These are phyloP conservation scores for Morinoia aosen DNA, from an alignment of 2,888 invertebrate genomes.

Conservation along the genomic window DNA sequence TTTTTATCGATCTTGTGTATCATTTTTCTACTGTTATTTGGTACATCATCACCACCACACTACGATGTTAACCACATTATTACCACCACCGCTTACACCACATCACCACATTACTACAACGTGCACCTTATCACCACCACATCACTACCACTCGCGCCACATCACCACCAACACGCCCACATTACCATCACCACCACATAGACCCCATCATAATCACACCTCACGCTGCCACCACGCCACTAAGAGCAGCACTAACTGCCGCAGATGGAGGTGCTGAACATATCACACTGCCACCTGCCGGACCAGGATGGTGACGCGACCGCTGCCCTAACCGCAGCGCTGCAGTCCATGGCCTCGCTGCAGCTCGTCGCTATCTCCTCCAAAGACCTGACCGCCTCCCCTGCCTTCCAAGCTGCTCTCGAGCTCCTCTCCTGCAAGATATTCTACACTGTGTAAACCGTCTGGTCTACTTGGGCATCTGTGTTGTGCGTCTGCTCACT, in stretches of 20 bases:
- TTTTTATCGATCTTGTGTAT: too few species aligned
- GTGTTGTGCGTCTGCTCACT: neutral
- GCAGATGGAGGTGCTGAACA: constrained; percentile 23
- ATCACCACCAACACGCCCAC: neutral
- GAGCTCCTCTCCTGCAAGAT: neutral
- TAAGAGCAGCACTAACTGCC: neutral
- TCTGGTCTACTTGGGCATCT: neutral
- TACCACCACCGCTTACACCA: too few species aligned
- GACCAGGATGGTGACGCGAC: neutral
- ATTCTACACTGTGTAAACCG: neutral
- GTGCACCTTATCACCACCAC: too few species aligned
- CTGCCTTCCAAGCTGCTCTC: neutral
- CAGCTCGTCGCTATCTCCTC: neutral
- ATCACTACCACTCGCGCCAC: neutral
- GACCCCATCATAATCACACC: too few species aligned
- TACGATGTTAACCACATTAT: too few species aligned
- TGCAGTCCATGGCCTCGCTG: neutral
- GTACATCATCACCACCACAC: too few species aligned
- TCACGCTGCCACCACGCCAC: neutral
- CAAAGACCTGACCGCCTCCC: neutral
- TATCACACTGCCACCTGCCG: constrained; percentile 7
- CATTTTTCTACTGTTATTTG: too few species aligned
- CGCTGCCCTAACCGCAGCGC: neutral
- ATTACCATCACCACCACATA: neutral
- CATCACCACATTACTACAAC: too few species aligned